phyloP scores from a whole-genome alignment of 1,140 invertebrate species.

The Drosophila nannoptera region DNA sequence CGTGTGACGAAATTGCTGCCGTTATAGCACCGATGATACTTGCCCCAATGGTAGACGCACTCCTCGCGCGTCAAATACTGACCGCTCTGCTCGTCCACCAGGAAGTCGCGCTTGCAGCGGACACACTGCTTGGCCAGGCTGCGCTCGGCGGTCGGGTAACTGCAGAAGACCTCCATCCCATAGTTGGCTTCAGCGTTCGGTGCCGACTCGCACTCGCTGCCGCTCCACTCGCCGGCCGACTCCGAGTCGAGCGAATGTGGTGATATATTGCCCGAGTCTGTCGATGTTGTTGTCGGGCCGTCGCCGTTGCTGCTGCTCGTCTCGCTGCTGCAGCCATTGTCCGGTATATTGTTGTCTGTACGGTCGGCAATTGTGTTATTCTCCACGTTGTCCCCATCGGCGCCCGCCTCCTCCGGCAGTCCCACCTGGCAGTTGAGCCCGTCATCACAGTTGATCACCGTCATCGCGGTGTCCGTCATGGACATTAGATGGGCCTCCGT shows the following conservation, averaged over 20 bases:
- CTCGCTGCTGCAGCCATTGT: constrained; percentile 37
- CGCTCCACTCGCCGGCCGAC: constrained; percentile 76
- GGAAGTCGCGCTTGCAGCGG: constrained; percentile 86
- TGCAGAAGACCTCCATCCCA: constrained; percentile 46
- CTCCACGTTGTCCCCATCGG: too few relatives aligned
- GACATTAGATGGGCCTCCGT: constrained; percentile 78
- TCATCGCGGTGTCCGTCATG: constrained; percentile 39
- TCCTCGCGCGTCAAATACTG: constrained; percentile 84
- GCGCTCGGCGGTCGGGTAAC: constrained; percentile 46
- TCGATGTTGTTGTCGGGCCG: constrained; percentile 28
- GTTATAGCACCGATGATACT: constrained; percentile 79
- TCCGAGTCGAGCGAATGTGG: constrained; percentile 80
- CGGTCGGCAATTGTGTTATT: neutral
- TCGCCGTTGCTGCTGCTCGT: constrained; percentile 71
- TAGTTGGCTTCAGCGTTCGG: constrained; percentile 6
- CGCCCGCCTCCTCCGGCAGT: too few relatives aligned
- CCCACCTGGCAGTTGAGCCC: constrained; percentile 23
- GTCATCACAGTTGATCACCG: constrained; percentile 59
- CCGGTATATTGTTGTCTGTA: too few relatives aligned
- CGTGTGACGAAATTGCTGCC: constrained; percentile 52
- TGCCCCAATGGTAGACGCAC: constrained; percentile 92
- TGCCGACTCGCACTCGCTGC: constrained; percentile 51
- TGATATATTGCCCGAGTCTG: constrained; percentile 79
- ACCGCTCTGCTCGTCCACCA: constrained; percentile 82
- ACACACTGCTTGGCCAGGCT: constrained; percentile 83